Evolutionary conservation across 2,888 invertebrate genomes (phyloP).

Genomic region (Nephrocerus scutellatus): DNA sequence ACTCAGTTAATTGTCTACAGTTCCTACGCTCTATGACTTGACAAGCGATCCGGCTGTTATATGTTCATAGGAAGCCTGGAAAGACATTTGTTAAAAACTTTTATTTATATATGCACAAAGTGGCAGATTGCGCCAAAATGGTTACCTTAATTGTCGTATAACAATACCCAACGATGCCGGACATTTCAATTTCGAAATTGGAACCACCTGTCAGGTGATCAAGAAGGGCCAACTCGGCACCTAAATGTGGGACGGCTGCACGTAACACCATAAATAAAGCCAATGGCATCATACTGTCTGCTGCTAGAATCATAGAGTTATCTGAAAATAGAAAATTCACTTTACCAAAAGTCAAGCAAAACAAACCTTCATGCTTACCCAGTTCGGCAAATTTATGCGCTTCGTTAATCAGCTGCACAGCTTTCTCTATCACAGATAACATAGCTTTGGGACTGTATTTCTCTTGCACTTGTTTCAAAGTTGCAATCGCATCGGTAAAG

Average conservation of each 20-base stretch:
- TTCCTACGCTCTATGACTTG: slow-evolving; percentile 23
- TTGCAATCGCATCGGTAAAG: slow-evolving; percentile 39
- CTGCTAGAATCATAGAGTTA: slow-evolving; percentile 36
- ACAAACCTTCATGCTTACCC: slow-evolving; percentile 24
- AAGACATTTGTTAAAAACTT: neutral
- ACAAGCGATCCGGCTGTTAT: slow-evolving; percentile 34
- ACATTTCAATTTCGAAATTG: slow-evolving; percentile 45
- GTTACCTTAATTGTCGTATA: slow-evolving; percentile 44
- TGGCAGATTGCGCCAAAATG: neutral
- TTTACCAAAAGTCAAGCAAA: neutral
- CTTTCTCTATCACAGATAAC: slow-evolving; percentile 44
- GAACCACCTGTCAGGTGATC: slow-evolving; percentile 44
- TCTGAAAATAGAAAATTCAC: slow-evolving; percentile 27
- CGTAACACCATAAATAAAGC: slow-evolving; percentile 43
- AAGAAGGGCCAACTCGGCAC: slow-evolving; percentile 45
- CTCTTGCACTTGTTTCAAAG: slow-evolving; percentile 41
- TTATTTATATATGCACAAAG: neutral
- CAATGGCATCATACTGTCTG: slow-evolving; percentile 46
- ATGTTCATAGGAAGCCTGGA: slow-evolving; percentile 41
- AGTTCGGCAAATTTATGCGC: slow-evolving; percentile 38
- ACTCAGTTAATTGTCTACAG: no score
- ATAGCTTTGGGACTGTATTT: slow-evolving; percentile 46
- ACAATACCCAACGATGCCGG: slow-evolving; percentile 45
- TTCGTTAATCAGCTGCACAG: slow-evolving; percentile 41
- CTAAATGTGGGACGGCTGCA: slow-evolving; percentile 45